Percentiles rank a stretch among this genome's conserved stretches.
phyloP scores from a whole-genome alignment of 2,113 vertebrate species.

The Pteronura brasiliensis region DNA sequence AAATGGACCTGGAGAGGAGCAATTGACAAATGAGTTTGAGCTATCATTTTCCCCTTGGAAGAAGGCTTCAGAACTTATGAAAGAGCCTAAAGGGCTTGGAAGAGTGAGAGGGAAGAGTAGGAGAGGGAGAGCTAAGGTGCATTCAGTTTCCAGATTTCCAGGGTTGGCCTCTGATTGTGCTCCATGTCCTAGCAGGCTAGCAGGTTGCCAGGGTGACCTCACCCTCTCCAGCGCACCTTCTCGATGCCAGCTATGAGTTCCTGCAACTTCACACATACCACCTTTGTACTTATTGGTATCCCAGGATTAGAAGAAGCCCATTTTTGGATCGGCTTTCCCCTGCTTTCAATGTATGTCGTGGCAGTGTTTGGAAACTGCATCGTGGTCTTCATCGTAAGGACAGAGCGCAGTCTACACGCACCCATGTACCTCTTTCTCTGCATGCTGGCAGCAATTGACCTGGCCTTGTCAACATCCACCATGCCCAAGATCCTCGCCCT shows the following conservation, averaged over 20 bases:
- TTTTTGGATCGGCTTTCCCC: conserved; percentile 75
- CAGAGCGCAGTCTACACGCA: conserved; percentile 59
- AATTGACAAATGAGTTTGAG: neutral
- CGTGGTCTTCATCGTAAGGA: conserved; percentile 70
- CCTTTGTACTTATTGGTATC: conserved; percentile 75
- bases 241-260: conserved; percentile 57
- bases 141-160: neutral
- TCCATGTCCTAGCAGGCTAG: conserved; percentile 39
- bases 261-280: conserved; percentile 75
- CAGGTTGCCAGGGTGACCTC: conserved; percentile 35
- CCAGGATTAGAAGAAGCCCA: conserved; percentile 74
- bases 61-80: neutral
- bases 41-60: neutral
- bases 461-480: conserved; percentile 73
- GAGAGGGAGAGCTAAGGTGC: neutral
- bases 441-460: conserved; percentile 74
- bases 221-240: neutral
- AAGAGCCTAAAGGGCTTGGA: neutral
- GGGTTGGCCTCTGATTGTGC: conserved; percentile 20
- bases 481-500: conserved; percentile 76
- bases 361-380: conserved; percentile 76
- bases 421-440: conserved; percentile 80
- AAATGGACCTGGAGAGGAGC: neutral
- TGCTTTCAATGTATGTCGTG: conserved; percentile 70
- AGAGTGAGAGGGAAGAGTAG: neutral